Conservation (phyloP, 2,888 invertebrate species). For the Lingula anatina region DNA sequence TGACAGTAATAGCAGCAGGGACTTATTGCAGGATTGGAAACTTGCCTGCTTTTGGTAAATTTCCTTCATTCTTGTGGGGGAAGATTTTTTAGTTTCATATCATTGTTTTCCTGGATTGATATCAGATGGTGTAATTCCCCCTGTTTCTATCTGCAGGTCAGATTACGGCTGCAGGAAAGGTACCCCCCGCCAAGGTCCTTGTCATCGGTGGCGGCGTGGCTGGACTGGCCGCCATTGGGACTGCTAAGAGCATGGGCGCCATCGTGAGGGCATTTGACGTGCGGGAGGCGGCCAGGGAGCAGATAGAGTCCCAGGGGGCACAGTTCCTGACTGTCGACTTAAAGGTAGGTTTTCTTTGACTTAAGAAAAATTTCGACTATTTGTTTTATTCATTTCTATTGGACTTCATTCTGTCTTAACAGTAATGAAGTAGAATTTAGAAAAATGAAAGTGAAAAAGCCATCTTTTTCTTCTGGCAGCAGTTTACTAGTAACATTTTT, state of each 20-base stretch:
- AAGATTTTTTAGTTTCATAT: no score
- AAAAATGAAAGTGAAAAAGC: background rate
- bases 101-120: no score
- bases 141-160: no score
- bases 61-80: no score
- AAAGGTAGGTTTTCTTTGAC: conserved; percentile 60
- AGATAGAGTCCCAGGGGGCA: conserved; percentile 78
- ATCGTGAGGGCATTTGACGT: conserved; percentile 85
- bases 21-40: no score
- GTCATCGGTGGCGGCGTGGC: conserved; percentile 88
- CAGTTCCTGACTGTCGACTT: conserved; percentile 77
- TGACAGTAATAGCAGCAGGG: no score
- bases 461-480: no score
- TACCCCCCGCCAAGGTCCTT: conserved; percentile 81
- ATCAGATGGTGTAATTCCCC: no score
- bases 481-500: background rate
- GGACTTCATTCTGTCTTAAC: background rate
- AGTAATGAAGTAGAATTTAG: background rate
- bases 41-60: no score
- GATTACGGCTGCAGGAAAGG: conserved; percentile 82
- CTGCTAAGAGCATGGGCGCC: conserved; percentile 82
- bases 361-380: no score
- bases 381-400: background rate
- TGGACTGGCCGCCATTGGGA: conserved; percentile 78
- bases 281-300: conserved; percentile 61